Evolutionary conservation across 2,113 vertebrate species (phyloP), one percentile per base, ranked within the genome.

Genomic region (Erythrocercus mccallii): DNA sequence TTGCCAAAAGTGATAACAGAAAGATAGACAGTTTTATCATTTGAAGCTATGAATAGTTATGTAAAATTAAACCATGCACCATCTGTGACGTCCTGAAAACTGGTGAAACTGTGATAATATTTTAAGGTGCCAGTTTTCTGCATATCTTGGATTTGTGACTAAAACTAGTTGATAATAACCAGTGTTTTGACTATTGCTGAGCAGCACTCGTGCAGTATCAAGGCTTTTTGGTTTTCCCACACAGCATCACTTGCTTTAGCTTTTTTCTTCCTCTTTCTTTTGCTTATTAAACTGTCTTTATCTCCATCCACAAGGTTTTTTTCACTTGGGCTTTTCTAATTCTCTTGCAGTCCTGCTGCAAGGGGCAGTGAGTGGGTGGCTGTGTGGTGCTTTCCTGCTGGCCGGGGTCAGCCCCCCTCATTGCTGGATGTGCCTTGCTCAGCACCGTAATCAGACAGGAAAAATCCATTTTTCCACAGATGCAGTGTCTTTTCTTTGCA

Each of bases 361-460:
- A 57, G 28, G 31, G 30, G 27, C 31, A 45, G 66, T 12, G 64
- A 42, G 20, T 9, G 17, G 22, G 50, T 4, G 4, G 11, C 27
- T 44, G 21, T 45, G 38, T 47, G 38, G 10, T 53, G 56, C n/a
- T 68, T 21, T 71, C 12, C 62, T 53, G 65, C 56, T 69, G 35
- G 28, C 70, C 61, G 54, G 38, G 51, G 44, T 27, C 62, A 58
- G 1, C 44, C 35, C 38, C 24, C 38, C 35, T 2, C 17, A 2
- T 33, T 77, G 9, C 57, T 42, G 45, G 27, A 7, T n/a, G 42
- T 5, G 5, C 5, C 81, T 81, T 28, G 27, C 57, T 72, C 33
- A 27, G 11, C 0, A 0, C 71, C 47, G 17, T 20, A 16, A 18
- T 47, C 2, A 2, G 16, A 13, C 33, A 23, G 10, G 11, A 42